These are phyloP conservation scores for Epizoanthus scotinus DNA, from an alignment of 92 coral and sea anemone genomes.

Conservation along the genomic window DNA sequence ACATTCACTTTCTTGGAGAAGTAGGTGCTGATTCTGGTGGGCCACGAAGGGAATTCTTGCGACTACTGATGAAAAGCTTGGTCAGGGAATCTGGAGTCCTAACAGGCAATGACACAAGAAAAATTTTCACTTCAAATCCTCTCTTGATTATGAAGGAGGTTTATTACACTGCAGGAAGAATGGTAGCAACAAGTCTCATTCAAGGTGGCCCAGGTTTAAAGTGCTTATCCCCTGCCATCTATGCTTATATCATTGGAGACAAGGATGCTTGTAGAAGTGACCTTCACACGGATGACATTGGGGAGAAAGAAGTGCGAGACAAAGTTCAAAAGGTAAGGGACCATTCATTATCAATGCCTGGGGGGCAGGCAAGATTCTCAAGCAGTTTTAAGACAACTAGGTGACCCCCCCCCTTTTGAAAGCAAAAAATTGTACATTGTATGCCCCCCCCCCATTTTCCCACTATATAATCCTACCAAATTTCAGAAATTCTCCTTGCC, in stretches of 20 bases:
- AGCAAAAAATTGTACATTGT: too few species aligned
- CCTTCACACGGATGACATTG: too few species aligned
- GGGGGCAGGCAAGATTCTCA: too few species aligned
- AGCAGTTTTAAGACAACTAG: too few species aligned
- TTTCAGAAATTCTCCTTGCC: too few species aligned
- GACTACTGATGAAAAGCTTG: constrained; percentile 44
- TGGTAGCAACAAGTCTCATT: constrained; percentile 50
- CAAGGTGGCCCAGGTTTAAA: constrained; percentile 52
- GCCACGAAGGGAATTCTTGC: constrained; percentile 48
- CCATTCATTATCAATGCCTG: too few species aligned
- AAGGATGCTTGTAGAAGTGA: not conserved
- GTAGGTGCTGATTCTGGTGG: constrained; percentile 50
- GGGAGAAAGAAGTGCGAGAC: too few species aligned
- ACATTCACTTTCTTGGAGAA: constrained; percentile 46
- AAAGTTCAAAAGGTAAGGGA: too few species aligned
- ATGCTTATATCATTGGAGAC: constrained; percentile 26
- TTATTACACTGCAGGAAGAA: constrained; percentile 38
- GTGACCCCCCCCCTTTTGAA: too few species aligned
- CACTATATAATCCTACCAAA: too few species aligned
- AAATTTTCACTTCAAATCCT: constrained; percentile 41
- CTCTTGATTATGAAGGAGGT: constrained; percentile 19
- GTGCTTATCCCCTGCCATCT: constrained; percentile 43
- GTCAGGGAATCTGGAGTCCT: constrained; percentile 36
- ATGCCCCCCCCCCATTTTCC: too few species aligned
- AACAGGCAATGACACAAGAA: constrained; percentile 43